Evolutionary conservation across 2,797 vertebrate genomes (phyloP).

Genomic region (Enteromius mattozi): DNA sequence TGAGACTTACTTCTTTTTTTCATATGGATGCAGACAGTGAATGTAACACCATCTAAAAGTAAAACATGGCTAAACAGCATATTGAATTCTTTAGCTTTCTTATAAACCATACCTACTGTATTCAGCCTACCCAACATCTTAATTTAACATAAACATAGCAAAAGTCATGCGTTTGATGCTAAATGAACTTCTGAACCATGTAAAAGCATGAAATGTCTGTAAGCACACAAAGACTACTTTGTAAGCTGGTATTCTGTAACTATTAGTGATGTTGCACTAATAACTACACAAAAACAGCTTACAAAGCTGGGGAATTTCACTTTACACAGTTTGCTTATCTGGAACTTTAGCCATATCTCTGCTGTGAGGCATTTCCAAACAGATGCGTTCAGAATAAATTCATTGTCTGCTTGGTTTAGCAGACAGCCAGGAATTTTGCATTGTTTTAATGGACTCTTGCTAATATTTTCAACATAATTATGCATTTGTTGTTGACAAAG

Average conservation of each 20-base stretch:
- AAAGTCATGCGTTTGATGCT: not conserved
- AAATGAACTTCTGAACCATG: not conserved
- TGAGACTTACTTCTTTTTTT: not conserved
- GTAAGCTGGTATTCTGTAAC: not conserved
- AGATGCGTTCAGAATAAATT: not conserved
- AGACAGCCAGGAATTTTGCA: conserved; percentile 7
- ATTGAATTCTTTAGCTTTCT: not conserved
- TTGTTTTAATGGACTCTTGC: not conserved
- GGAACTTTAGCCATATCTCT: not conserved
- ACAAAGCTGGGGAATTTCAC: too few relatives aligned
- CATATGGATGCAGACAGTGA: not conserved
- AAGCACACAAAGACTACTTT: not conserved
- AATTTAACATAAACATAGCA: not conserved
- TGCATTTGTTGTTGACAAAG: not conserved
- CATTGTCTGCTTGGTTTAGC: not conserved
- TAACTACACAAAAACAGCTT: conserved; percentile 16
- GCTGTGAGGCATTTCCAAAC: not conserved
- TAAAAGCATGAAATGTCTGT: not conserved
- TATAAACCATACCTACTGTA: not conserved
- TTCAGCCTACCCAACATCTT: not conserved
- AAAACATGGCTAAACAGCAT: not conserved
- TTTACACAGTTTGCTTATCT: conserved; percentile 7
- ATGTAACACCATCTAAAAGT: not conserved
- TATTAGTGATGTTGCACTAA: not conserved
- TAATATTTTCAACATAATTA: conserved; percentile 4